Percentiles rank a stretch among this genome's conserved stretches.
These are phyloP conservation scores for Harpegnathos saltator DNA, from an alignment of 1,140 invertebrate species.

Conservation along the genomic window DNA sequence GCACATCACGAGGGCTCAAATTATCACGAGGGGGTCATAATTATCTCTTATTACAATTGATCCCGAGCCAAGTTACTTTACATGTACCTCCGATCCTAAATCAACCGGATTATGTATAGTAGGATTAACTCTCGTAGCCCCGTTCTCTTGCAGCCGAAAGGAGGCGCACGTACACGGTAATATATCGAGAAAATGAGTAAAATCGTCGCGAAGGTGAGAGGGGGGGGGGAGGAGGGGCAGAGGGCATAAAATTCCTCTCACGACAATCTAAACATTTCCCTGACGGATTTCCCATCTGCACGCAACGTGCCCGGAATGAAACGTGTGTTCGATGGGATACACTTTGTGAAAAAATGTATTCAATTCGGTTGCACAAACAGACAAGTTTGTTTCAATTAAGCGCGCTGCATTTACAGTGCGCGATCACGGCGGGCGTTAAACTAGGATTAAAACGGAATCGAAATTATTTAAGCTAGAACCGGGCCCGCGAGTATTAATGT, in stretches of 20 bases:
- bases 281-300: not conserved
- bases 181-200: not conserved
- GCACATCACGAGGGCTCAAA: no score
- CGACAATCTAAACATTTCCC: not conserved
- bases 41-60: not conserved
- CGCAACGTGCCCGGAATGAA: not conserved
- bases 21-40: not conserved
- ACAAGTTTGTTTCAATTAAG: not conserved
- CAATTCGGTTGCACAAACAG: constrained; percentile 6
- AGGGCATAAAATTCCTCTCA: no score
- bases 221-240: not conserved
- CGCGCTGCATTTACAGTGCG: constrained; percentile 16
- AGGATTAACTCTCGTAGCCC: not conserved
- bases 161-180: not conserved
- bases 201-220: not conserved
- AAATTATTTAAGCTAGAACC: constrained; percentile 45
- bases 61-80: not conserved
- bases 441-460: constrained; percentile 35
- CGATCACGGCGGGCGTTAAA: constrained; percentile 33
- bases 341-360: not conserved
- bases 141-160: no score
- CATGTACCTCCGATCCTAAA: not conserved
- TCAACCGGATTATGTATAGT: not conserved
- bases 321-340: not conserved
- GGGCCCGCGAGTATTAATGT: constrained; percentile 43